phyloP scores from a whole-genome alignment of 2,797 vertebrate species.

The Clarias laeviceps region DNA sequence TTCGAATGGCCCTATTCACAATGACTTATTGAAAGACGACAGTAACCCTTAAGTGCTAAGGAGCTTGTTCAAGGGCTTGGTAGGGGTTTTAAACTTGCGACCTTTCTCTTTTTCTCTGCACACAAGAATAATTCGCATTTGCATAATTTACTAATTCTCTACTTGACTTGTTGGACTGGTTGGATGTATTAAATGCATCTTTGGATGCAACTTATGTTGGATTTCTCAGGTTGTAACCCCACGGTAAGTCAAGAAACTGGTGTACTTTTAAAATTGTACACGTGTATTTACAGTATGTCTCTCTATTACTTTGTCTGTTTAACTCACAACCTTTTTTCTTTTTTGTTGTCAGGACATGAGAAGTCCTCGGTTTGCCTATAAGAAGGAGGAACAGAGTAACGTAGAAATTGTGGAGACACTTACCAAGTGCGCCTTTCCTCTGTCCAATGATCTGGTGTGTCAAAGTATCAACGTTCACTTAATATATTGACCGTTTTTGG shows the following conservation, averaged over 20 bases:
- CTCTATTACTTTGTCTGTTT: not conserved
- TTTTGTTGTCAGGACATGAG: conserved; percentile 86
- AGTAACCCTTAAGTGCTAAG: not conserved
- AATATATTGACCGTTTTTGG: not conserved
- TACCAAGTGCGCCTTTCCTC: conserved; percentile 83
- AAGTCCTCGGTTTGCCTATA: conserved; percentile 90
- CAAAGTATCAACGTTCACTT: not conserved
- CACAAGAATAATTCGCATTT: not conserved
- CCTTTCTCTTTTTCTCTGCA: not conserved
- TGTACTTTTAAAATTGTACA: not conserved
- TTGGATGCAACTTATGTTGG: too few relatives aligned
- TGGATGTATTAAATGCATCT: too few relatives aligned
- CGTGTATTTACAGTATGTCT: not conserved
- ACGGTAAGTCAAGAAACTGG: too few relatives aligned
- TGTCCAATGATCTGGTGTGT: conserved; percentile 84
- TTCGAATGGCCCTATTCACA: not conserved
- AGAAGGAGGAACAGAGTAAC: conserved; percentile 83
- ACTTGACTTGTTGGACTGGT: too few relatives aligned
- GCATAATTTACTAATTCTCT: not conserved
- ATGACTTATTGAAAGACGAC: not conserved
- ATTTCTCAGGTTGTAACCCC: too few relatives aligned
- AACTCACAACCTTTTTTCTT: not conserved
- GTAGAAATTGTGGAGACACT: conserved; percentile 86
- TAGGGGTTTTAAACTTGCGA: not conserved
- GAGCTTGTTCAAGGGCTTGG: not conserved